Evolutionary conservation across 2,797 vertebrate genomes (phyloP), one percentile per base, ranked within the genome.

Genomic region (Gymnoscopelus microlampas): DNA sequence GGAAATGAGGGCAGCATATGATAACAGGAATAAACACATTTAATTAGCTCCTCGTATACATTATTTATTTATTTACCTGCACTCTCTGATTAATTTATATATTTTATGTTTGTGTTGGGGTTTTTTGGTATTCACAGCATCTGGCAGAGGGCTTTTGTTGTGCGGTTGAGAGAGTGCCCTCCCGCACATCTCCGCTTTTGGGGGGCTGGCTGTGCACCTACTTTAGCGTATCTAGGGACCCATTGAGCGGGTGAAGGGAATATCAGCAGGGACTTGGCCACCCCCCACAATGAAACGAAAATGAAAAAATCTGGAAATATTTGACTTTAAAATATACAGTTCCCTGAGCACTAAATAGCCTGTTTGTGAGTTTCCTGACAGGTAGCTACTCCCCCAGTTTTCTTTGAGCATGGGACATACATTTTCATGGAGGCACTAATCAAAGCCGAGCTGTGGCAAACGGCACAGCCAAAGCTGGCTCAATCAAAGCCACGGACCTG

Each of bases 1-100:
- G 94, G 91, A 95, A 95, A 95, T 94, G 90, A 95, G 93, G 93
- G 94, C 95, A 95, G 95, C 94, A 94, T 95, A 95, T 89, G 95
- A 96, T 95, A 96, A 96, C 94, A 94, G 94, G 94, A 95, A 97
- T 96, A 97, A 97, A 97, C 96, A 96, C 93, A 94, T 96, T 96
- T 97, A 96, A 96, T 98, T 97, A 96, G 95, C 94, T 95, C 88
- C 92, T 91, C 87, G 81, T 92, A 93, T 93, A 93, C 93, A 94
- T 93, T 93, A 94, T 94, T 95, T 94, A 94, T 94, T 94, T 93
- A 94, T 94, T 94, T 93, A 94, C 93, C 92, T 94, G 91, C 85
- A 67, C 88, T 44, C 19, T 80, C 89, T 92, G 90, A 93, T 93
- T 93, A 92, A 93, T 93, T 93, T 92, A 92, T 93, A 93, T 93